Evolutionary conservation across 2,113 vertebrate genomes (phyloP), one percentile per base, ranked within the genome.

Genomic region (Psilopogon haemacephalus): DNA sequence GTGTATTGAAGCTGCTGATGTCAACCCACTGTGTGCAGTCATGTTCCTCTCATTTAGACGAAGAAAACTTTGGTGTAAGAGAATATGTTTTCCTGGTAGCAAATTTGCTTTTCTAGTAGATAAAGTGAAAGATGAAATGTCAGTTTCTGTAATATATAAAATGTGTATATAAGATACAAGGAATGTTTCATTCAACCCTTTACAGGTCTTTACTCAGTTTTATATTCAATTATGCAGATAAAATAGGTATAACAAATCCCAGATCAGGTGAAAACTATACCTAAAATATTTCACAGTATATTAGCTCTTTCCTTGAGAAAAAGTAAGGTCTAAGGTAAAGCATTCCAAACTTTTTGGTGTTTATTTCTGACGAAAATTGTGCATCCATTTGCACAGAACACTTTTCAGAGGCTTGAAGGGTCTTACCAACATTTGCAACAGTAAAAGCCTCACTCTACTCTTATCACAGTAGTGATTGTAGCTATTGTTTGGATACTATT

Each of bases 401-500:
- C 24, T 80, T 89, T 94, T 85, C 28, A 91, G 63, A 88, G 56
- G 38, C 87, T 64, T 91, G 62, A 84, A 24, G 37, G 40, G 15
- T 48, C 89, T 94, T 88, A 80, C n/a, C 32, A 93, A 71, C 2
- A 14, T 84, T 79, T 35, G 9, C 26, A 96, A 92, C 77, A 23
- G 46, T 77, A 94, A 84, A n/a, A 93, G 55, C 23, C 62, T 89
- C 56, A 80, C 71, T 87, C 74, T 84, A 76, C 42, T 89, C 72
- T 91, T 93, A 93, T 48, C 86, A 77, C 79, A 92, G 75, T 91
- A 58, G 85, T 55, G 77, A n/a, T n/a, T n/a, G n/a, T n/a, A n/a
- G 69, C 85, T 94, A 95, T 95, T 96, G 93, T 97, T 90, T 96
- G 91, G 70, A 95, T 94, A 97, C 97, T 91, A 94, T 95, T 75